phyloP scores from a whole-genome alignment of 2,113 vertebrate species.

The Chelonoidis abingdonii region DNA sequence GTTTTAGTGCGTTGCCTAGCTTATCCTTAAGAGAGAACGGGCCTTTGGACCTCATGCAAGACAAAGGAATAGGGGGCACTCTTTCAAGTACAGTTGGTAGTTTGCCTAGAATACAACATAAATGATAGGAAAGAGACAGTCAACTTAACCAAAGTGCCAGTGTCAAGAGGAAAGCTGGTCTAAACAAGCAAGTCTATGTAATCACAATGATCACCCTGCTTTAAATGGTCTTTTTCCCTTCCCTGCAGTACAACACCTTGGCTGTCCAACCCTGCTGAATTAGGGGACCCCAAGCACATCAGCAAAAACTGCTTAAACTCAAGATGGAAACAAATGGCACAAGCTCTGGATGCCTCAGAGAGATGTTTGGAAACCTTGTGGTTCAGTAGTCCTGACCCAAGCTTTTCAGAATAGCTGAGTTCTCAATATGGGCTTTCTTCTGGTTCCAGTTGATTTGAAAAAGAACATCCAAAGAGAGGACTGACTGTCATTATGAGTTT shows the following conservation, averaged over 20 bases:
- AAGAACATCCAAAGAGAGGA: neutral
- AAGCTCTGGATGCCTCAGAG: neutral
- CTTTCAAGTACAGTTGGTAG: neutral
- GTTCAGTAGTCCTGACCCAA: neutral
- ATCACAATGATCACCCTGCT: neutral
- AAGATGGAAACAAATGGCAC: neutral
- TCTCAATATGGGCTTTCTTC: neutral
- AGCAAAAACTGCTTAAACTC: neutral
- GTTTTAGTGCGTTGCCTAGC: neutral
- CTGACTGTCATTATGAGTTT: neutral
- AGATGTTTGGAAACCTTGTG: neutral
- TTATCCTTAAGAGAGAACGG: neutral
- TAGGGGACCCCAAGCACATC: neutral
- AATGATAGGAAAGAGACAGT: neutral
- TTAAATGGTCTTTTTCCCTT: neutral
- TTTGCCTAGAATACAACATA: neutral
- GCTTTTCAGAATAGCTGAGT: neutral
- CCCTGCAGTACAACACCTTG: neutral
- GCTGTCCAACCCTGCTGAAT: neutral
- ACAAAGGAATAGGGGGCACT: neutral
- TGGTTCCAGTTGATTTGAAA: neutral
- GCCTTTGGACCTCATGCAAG: neutral
- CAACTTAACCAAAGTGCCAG: neutral
- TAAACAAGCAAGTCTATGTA: neutral
- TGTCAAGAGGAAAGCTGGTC: neutral